A percentile compares a stretch with the other conserved stretches of the same genome.
Conservation (phyloP, 2,113 vertebrate species). For the Deroptyus accipitrinus region DNA sequence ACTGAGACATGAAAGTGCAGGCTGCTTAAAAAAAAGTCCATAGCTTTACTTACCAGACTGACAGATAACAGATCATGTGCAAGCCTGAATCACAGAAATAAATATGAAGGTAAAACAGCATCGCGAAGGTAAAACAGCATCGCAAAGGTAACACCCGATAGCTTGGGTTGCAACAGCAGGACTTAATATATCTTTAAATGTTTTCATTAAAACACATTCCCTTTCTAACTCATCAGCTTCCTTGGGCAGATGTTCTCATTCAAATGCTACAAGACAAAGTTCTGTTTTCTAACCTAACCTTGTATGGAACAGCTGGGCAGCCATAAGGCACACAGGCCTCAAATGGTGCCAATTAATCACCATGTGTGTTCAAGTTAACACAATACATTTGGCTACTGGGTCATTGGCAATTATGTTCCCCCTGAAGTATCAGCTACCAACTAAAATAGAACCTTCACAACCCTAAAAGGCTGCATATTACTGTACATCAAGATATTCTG, state of each 20-base stretch:
- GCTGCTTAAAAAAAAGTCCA: not conserved
- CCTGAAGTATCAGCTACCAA: not conserved
- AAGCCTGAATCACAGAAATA: not conserved
- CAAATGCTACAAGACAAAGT: not conserved
- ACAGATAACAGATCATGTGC: not conserved
- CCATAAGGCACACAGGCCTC: not conserved
- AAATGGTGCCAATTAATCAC: not conserved
- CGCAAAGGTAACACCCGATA: not conserved
- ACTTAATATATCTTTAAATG: not conserved
- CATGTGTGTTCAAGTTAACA: not conserved
- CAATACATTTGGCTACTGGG: not conserved
- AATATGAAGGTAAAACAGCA: not conserved
- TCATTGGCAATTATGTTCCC: not conserved
- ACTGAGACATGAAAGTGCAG: not conserved
- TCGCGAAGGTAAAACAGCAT: not conserved
- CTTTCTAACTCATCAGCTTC: constrained; percentile 16
- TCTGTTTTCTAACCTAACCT: not conserved
- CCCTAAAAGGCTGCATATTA: not conserved
- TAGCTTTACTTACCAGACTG: not conserved
- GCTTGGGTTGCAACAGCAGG: not conserved
- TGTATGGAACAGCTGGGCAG: constrained; percentile 3
- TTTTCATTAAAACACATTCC: not conserved
- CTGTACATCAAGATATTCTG: not conserved
- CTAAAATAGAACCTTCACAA: not conserved
- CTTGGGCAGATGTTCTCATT: constrained; percentile 45